phyloP scores from a whole-genome alignment of 2,888 invertebrate genomes.

The Gymnoscelis rufifasciata region DNA sequence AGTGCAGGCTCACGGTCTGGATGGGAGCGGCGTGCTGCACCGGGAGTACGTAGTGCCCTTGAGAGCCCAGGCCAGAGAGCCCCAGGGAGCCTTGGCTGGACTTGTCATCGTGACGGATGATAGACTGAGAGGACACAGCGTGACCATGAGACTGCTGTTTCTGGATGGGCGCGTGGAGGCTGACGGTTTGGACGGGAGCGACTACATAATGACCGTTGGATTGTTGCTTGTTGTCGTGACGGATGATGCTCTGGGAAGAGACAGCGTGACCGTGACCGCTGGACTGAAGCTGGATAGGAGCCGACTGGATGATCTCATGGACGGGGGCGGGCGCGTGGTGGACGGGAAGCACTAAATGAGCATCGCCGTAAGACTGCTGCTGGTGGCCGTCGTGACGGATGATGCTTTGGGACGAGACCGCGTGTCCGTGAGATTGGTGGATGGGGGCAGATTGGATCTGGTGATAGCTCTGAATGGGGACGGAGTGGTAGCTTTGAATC shows the following conservation, averaged over 20 bases:
- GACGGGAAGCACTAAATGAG: conserved; percentile 28
- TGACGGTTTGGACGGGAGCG: conserved; percentile 22
- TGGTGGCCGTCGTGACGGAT: conserved; percentile 33
- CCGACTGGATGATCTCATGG: conserved; percentile 21
- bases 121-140: conserved; percentile 33
- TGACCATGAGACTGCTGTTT: conserved; percentile 24
- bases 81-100: no score
- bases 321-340: conserved; percentile 30
- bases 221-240: conserved; percentile 28
- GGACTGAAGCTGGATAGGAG: conserved; percentile 33
- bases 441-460: conserved; percentile 21
- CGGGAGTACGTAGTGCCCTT: conserved; percentile 33
- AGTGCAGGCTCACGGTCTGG: conserved; percentile 31
- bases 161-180: conserved; percentile 13
- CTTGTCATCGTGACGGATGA: conserved; percentile 31
- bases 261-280: conserved; percentile 32
- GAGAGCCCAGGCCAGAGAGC: conserved; percentile 20
- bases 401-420: conserved; percentile 45
- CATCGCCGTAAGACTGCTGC: conserved; percentile 10
- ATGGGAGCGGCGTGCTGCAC: no score
- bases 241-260: conserved; percentile 33
- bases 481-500: conserved; percentile 30
- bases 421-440: conserved; percentile 36
- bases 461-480: conserved; percentile 22
- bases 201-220: conserved; percentile 13